Conservation (phyloP, 2,113 vertebrate genomes). For the Microtus montanus region DNA sequence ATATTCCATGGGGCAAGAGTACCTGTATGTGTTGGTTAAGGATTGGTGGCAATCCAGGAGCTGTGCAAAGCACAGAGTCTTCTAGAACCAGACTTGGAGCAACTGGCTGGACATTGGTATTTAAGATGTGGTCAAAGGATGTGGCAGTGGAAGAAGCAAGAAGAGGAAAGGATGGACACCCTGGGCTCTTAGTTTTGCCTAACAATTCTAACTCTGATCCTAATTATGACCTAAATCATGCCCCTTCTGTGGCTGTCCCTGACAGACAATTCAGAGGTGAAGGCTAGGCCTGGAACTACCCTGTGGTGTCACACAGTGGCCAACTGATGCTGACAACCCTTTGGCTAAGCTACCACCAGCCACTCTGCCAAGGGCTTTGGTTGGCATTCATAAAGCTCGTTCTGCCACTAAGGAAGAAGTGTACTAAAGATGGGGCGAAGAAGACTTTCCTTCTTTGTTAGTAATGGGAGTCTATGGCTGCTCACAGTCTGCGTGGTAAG, state of each 20-base stretch:
- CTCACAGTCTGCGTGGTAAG: background rate
- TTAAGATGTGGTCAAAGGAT: background rate
- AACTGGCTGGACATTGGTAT: rapidly evolving
- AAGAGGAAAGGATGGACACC: background rate
- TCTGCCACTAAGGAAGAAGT: background rate
- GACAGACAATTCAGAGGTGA: background rate
- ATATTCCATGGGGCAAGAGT: background rate
- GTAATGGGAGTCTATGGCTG: background rate
- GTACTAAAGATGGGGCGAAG: background rate
- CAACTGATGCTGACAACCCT: background rate
- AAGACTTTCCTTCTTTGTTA: conserved; percentile 16
- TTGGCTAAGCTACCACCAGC: background rate
- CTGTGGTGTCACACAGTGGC: rapidly evolving
- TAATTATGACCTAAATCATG: background rate
- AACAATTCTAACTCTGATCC: background rate
- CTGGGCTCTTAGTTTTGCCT: background rate
- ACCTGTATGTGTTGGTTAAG: background rate
- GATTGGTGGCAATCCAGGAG: background rate
- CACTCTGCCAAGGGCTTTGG: background rate
- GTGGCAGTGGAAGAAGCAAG: background rate
- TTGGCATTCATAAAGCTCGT: background rate
- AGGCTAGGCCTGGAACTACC: background rate
- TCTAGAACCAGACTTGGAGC: background rate
- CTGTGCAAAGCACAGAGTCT: background rate
- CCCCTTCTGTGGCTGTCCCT: background rate